A percentile compares a stretch with the other conserved stretches of the same genome.
Evolutionary conservation across 2,113 vertebrate genomes (phyloP).

Genomic region (Myrmophylax atrothorax): DNA sequence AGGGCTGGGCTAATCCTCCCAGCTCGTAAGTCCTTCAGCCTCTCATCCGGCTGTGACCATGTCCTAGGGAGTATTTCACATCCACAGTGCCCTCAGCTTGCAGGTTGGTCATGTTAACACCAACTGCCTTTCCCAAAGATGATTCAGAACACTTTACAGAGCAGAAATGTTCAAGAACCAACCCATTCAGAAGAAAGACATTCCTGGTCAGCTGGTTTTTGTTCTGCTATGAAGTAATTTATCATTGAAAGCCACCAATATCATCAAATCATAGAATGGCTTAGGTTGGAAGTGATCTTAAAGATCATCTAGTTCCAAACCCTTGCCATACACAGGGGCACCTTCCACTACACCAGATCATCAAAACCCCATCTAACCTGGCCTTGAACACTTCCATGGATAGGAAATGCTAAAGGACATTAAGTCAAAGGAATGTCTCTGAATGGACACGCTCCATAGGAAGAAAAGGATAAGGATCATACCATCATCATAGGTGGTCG

Average conservation of each 20-base stretch:
- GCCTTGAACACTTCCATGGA: not conserved
- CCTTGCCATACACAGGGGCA: not conserved
- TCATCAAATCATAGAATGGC: not conserved
- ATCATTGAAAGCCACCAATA: not conserved
- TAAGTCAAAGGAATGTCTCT: not conserved
- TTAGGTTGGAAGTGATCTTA: not conserved
- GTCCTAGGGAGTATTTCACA: not conserved
- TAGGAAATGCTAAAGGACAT: not conserved
- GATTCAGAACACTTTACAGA: not conserved
- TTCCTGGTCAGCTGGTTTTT: not conserved
- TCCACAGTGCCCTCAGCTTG: not conserved
- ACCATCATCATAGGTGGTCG: slow-evolving; percentile 90
- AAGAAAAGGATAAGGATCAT: slow-evolving; percentile 39
- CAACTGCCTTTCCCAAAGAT: not conserved
- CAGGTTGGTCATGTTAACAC: not conserved
- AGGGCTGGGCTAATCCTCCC: not conserved
- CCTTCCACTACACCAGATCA: not conserved
- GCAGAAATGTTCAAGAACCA: not conserved
- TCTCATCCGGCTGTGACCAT: not conserved
- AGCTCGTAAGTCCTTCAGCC: not conserved
- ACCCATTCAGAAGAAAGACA: not conserved
- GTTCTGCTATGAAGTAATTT: not conserved
- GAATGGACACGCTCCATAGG: not conserved
- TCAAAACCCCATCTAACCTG: not conserved
- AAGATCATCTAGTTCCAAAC: not conserved